These are phyloP conservation scores for Apogon talboti DNA, from an alignment of 2,797 vertebrate species.

Conservation along the genomic window DNA sequence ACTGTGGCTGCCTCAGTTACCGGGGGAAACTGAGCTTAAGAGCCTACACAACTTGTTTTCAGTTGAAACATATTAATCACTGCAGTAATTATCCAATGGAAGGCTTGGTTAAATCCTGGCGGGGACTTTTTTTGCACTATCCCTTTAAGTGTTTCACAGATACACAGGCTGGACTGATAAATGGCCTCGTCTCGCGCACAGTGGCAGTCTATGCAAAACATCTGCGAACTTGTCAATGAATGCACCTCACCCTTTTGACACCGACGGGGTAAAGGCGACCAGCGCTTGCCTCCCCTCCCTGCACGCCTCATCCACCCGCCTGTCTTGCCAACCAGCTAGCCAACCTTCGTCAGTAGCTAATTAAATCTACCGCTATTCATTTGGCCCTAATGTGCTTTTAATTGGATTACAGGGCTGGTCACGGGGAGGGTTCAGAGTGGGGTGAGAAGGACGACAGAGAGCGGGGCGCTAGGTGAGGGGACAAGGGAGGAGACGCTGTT, in stretches of 20 bases:
- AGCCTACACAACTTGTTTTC: no score
- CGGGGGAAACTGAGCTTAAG: no score
- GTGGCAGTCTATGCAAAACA: slow-evolving; percentile 27
- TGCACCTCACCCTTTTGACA: slow-evolving; percentile 24
- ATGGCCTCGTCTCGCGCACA: slow-evolving; percentile 28
- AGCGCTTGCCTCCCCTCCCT: neutral
- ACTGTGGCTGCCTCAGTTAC: no score
- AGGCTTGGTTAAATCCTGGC: no score
- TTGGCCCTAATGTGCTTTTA: slow-evolving; percentile 85
- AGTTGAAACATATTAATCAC: no score
- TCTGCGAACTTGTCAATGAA: slow-evolving; percentile 18
- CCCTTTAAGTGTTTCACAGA: neutral
- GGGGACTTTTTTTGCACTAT: neutral
- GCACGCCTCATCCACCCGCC: slow-evolving; percentile 27
- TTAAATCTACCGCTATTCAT: slow-evolving; percentile 83
- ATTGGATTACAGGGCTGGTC: slow-evolving; percentile 82
- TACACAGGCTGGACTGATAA: slow-evolving; percentile 10
- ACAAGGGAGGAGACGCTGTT: slow-evolving; percentile 42
- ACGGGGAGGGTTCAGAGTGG: slow-evolving; percentile 71
- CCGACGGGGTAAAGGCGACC: slow-evolving; percentile 43
- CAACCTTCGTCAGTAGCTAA: slow-evolving; percentile 82
- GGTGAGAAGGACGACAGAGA: slow-evolving; percentile 61
- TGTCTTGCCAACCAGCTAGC: slow-evolving; percentile 40
- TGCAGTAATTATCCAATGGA: no score
- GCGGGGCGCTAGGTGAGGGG: slow-evolving; percentile 51